phyloP scores from a whole-genome alignment of 1,140 invertebrate genomes.

The Micrasema longulum region DNA sequence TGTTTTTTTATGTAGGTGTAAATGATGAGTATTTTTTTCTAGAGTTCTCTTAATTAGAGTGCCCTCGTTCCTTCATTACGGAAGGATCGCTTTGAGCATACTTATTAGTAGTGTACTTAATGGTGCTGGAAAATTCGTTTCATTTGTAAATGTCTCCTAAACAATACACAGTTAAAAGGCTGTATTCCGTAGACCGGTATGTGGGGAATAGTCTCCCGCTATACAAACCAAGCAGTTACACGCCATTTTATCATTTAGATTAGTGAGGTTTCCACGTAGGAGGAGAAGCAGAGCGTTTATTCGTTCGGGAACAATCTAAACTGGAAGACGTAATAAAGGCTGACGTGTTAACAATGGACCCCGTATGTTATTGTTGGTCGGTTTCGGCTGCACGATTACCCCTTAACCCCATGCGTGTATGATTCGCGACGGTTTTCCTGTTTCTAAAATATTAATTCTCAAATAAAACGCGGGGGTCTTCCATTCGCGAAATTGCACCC shows the following conservation, averaged over 20 bases:
- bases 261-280: constrained; percentile 12
- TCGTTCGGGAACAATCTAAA: constrained; percentile 14
- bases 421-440: background rate
- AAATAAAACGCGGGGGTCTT: too few species aligned
- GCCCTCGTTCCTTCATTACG: background rate
- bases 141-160: constrained; percentile 36
- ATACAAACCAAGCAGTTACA: constrained; percentile 39
- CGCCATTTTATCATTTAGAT: constrained; percentile 46
- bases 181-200: background rate
- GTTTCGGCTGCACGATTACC: background rate
- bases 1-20: too few species aligned
- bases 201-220: background rate
- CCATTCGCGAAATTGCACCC: too few species aligned
- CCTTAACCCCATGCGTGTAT: background rate
- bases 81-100: constrained; percentile 22
- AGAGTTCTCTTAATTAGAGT: constrained; percentile 8
- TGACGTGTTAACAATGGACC: constrained; percentile 22
- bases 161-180: constrained; percentile 17
- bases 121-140: constrained; percentile 10
- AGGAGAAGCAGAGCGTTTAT: background rate
- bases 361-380: constrained; percentile 2
- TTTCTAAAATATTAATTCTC: background rate
- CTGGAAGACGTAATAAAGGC: constrained; percentile 19
- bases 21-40: background rate
- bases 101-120: constrained; percentile 19